Evolutionary conservation across 2,113 vertebrate species (phyloP), one percentile per base, ranked within the genome.

Genomic region (Passer montanus): DNA sequence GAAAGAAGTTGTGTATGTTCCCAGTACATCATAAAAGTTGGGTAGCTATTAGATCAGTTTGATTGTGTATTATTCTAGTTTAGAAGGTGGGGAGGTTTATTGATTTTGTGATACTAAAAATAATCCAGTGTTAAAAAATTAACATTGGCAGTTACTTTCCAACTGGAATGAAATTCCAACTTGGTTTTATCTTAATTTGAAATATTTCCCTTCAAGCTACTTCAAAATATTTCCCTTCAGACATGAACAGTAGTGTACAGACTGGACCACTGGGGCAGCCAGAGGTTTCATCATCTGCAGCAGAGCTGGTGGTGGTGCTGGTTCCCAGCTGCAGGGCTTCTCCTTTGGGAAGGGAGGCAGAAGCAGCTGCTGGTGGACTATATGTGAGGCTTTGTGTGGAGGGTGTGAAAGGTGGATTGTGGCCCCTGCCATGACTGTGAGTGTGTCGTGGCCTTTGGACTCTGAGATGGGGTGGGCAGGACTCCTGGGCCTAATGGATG

Each of bases 321-420:
- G 1, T 4, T 76, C 55, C 8, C 35, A 3, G 0, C 15, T 89
- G 33, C 14, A 37, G 11, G 39, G 35, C 9, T 44, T 50, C 28
- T 64, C 18, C 16, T 37, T 28, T 75, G 53, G 28, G 30, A 67
- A 53, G 20, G 13, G 26, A 82, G 15, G 16, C 2, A 2, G 66
- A 53, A 72, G 31, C 30, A 70, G 52, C 35, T 90, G 43, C 13
- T 47, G 18, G 19, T 18, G 27, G 26, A 1, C 14, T 52, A 1
- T 0, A 0, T n/a, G 10, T 50, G 33, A 30, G 35, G 0, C 2
- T 56, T n/a, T 20, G 2, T 2, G 8, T 41, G 55, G 20, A 84
- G 12, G 15, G 8, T 2, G 3, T 64, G 46, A 33, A 35, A 16
- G 8, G 15, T 6, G 13, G 2, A 1, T 16, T 69, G 46, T 30